Evolutionary conservation across 2,888 invertebrate genomes (phyloP).

Genomic region (Cerceris rybyensis): DNA sequence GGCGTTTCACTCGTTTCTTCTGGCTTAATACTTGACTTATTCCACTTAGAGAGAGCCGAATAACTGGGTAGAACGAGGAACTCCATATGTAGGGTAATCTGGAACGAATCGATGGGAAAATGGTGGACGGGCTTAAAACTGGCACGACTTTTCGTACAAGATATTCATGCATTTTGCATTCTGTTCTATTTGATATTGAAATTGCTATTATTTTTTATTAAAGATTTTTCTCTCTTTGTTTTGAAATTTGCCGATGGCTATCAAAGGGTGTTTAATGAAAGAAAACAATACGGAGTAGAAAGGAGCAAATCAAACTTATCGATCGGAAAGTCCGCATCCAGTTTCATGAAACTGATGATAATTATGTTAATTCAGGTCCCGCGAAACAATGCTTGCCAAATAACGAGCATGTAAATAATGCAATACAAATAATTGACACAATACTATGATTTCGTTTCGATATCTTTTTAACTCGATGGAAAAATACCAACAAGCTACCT

Average conservation of each 20-base stretch:
- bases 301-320: constrained; percentile 27
- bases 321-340: constrained; percentile 47
- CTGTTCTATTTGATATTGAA: no score
- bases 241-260: not conserved
- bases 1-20: constrained; percentile 3
- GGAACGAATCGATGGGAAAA: not conserved
- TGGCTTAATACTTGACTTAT: not conserved
- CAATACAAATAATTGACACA: no score
- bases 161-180: no score
- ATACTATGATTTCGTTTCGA: no score
- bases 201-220: no score
- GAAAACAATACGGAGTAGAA: constrained; percentile 13
- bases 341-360: constrained; percentile 34
- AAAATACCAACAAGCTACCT: no score
- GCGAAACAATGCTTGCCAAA: constrained; percentile 30
- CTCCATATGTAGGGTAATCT: not conserved
- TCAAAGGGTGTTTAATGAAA: not conserved
- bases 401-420: no score
- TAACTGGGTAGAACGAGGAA: not conserved
- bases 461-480: no score
- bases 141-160: no score
- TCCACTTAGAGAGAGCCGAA: not conserved
- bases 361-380: constrained; percentile 22
- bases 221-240: not conserved
- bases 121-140: no score